Evolutionary conservation across 2,888 invertebrate species (phyloP).

Genomic region (Ectemnius lituratus): DNA sequence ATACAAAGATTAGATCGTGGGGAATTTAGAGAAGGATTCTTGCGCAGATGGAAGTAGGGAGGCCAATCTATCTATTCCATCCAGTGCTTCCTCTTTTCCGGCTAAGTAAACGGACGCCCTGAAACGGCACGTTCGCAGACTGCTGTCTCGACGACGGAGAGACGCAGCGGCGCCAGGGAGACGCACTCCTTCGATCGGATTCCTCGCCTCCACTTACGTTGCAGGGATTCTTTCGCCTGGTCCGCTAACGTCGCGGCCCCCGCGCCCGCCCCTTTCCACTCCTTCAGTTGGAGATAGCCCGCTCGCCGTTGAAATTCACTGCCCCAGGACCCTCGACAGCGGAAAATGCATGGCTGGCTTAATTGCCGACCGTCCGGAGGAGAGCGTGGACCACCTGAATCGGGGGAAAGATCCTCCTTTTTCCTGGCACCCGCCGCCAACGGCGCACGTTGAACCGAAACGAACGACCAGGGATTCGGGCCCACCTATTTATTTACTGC

Average conservation of each 20-base stretch:
- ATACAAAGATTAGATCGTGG: no score
- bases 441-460: conserved; percentile 16
- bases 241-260: conserved; percentile 6
- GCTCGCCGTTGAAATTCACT: conserved; percentile 32
- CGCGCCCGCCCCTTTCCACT: conserved; percentile 20
- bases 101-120: conserved; percentile 56
- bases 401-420: conserved; percentile 36
- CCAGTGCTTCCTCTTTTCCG: conserved; percentile 30
- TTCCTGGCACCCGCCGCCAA: background rate
- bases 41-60: no score
- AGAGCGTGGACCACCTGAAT: conserved; percentile 37
- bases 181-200: conserved; percentile 62
- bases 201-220: conserved; percentile 60
- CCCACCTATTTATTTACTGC: conserved; percentile 12
- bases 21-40: no score
- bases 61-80: conserved; percentile 44
- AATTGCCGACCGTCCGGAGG: conserved; percentile 43
- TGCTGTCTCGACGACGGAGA: conserved; percentile 56
- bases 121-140: conserved; percentile 58
- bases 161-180: conserved; percentile 60
- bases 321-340: conserved; percentile 23
- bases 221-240: conserved; percentile 48
- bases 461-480: conserved; percentile 10
- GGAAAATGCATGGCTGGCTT: conserved; percentile 53
- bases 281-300: conserved; percentile 24